Evolutionary conservation across 1,140 invertebrate species (phyloP), one percentile per base, ranked within the genome.

Genomic region (Megathymus violae): DNA sequence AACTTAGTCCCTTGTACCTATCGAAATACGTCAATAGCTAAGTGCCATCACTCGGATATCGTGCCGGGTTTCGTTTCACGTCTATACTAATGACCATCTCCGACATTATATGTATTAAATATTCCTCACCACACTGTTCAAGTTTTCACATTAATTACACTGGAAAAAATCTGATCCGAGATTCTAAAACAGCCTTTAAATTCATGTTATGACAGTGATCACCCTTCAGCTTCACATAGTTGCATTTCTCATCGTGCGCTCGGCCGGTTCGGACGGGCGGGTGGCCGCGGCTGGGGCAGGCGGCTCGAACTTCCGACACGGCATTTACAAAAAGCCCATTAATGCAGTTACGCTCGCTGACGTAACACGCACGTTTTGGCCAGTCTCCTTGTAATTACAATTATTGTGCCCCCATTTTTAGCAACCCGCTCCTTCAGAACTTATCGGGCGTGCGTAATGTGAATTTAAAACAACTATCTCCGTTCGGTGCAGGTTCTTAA

Each of bases 361-460:
- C 50, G 51, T 56, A 56, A 56, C 10, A 27, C 51, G 50, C 50
- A 22, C 17, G 51, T 31, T 56, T 56, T 41, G 51, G 40, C 51
- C 40, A 38, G 51, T 56, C 43, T 56, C 38, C 51, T 54, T 54
- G 51, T 54, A 54, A 54, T 54, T 41, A 40, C 40, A 54, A 54
- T 52, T 38, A 52, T 52, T 40, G 50, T 19, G 13, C 50, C 34
- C 34, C 31, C 50, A 52, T 52, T 40, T 52, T 52, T 22, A 38
- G 34, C 36, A 40, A 40, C 50, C 50, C 17, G 50, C 34, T 52
- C 50, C 50, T n/a, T 13, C 50, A 22, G 34, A 36, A 40, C 34
- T 52, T 52, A 52, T 52, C 50, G 15, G 11, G 14, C 4, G 19
- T 48, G 48, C 50, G 50, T 52, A 11, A 17, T 15, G 34, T 52